Evolutionary conservation across 2,113 vertebrate genomes (phyloP).

Genomic region (Vimba vimba): DNA sequence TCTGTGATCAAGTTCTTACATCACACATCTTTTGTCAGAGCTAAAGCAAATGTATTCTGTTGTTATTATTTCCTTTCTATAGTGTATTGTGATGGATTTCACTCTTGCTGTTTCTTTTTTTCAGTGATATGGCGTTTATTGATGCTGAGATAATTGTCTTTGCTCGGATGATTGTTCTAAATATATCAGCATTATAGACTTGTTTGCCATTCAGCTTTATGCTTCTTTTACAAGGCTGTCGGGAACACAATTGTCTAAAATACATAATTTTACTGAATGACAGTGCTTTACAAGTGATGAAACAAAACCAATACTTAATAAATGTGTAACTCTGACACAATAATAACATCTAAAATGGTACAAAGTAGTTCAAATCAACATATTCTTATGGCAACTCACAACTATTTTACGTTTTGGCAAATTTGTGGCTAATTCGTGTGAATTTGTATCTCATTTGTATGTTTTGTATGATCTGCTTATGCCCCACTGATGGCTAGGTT

Average conservation of each 20-base stretch:
- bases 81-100: conserved; percentile 1
- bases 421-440: no score
- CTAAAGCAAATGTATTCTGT: conserved; percentile 1
- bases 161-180: not conserved
- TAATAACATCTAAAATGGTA: not conserved
- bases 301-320: no score
- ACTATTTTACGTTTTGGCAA: no score
- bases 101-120: not conserved
- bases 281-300: not conserved
- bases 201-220: not conserved
- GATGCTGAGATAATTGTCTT: not conserved
- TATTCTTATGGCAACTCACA: no score
- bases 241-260: not conserved
- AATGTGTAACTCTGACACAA: no score
- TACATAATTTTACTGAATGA: not conserved
- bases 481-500: not conserved
- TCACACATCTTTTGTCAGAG: not conserved
- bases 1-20: not conserved
- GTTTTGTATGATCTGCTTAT: no score
- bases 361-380: not conserved
- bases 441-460: no score
- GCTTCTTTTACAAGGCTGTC: not conserved
- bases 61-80: not conserved
- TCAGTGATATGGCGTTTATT: not conserved
- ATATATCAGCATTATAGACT: not conserved